Evolutionary conservation across 2,888 invertebrate genomes (phyloP), one percentile per base, ranked within the genome.

Genomic region (Anoplius nigerrimus): DNA sequence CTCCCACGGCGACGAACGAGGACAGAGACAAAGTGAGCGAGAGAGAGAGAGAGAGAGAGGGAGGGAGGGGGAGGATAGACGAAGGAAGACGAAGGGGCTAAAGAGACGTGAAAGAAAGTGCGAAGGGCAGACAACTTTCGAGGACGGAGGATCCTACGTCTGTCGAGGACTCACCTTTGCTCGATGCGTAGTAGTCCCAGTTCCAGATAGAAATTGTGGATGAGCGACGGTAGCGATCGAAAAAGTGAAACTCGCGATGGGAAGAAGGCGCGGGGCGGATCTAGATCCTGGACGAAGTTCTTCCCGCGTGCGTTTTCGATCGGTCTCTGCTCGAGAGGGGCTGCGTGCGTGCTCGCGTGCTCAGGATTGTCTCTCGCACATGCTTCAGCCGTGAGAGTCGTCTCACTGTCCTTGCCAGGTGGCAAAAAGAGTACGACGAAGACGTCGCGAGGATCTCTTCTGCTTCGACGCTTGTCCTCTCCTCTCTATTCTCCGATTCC

Each of bases 371-470:
- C 74, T 74, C 66, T 65, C 64, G 70, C 57, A 67, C 78, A 78
- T 72, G 78, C 78, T 74, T 79, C 78, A 66, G 74, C 74, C 72
- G 78, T 78, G 78, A 78, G 78, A 78, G 78, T 74, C 75, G 74
- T 72, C 69, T 71, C 74, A 74, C 71, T 72, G 62, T 69, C 67
- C 68, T 78, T 76, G 64, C 67, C 69, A 76, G 68, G 70, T 69
- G 67, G 67, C 72, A 78, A 78, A 78, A 78, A 76, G 76, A 59
- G 54, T 18, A 58, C 62, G 58, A 51, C 70, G 45, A 24, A 21
- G 46, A 51, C 53, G 51, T 52, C 73, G 13, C 60, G 61, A n/a
- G n/a, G n/a, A n/a, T n/a, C 67, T 67, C 27, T 53, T 57, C 46
- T 16, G 42, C 51, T 21, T 52, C 62, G 51, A 34, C 27, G n/a